phyloP scores from a whole-genome alignment of 1,140 invertebrate genomes.

The Phymorhynchus buccinoides region DNA sequence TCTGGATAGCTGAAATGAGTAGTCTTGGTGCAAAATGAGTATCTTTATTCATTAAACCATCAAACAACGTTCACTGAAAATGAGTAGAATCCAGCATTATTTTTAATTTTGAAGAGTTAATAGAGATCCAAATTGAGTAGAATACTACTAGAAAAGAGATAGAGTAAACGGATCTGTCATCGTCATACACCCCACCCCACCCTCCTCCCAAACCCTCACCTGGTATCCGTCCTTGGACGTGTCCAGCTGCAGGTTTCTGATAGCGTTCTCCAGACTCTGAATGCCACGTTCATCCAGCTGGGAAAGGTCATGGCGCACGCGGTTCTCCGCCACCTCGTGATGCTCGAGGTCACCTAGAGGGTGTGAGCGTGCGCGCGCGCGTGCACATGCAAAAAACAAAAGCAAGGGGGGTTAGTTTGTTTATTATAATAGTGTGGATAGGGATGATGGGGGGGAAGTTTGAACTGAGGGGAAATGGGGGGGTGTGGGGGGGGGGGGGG shows the following conservation, averaged over 20 bases:
- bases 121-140: too few relatives aligned
- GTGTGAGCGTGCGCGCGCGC: too few relatives aligned
- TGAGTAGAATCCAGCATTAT: too few relatives aligned
- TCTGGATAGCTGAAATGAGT: too few relatives aligned
- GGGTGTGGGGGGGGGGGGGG: neutral
- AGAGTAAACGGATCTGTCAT: too few relatives aligned
- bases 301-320: constrained; percentile 43
- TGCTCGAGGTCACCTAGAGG: neutral
- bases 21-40: too few relatives aligned
- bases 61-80: too few relatives aligned
- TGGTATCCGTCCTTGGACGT: constrained; percentile 38
- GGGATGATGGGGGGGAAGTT: neutral
- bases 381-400: too few relatives aligned
- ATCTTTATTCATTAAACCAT: too few relatives aligned
- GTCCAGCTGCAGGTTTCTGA: constrained; percentile 44
- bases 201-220: neutral
- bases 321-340: constrained; percentile 21
- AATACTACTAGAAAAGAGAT: too few relatives aligned
- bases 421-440: neutral
- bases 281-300: constrained; percentile 33
- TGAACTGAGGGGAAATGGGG: neutral
- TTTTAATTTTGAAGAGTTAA: too few relatives aligned
- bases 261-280: constrained; percentile 39
- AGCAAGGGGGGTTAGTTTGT: too few relatives aligned
- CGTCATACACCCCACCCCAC: neutral